Base-by-base conservation (phyloP, 2,797 vertebrate genomes). In the Microchirus variegatus region DNA sequence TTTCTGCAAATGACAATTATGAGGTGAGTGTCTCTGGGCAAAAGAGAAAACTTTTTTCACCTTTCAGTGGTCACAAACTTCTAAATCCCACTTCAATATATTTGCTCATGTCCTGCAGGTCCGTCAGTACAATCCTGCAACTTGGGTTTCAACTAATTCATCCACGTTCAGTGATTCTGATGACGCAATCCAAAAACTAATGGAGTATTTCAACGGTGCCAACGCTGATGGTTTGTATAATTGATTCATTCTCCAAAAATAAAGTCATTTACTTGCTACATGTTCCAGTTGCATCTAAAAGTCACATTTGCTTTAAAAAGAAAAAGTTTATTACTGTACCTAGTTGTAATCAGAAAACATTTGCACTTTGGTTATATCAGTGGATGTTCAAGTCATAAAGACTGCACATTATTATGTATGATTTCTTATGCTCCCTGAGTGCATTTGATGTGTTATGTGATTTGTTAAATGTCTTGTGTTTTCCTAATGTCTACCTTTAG, bases 1-100 rank as follows among this genome's bases (percentile, higher is more conserved):
- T 90, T 40, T 94, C 91, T 69, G 2, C 64, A 4, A 85, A 55
- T 8, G 12, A 58, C 0, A 11, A 57, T 0, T 93, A 89, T 55
- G 85, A 94, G 87, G 93, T 93, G 52, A 87, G 86, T 44, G 31
- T 6, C 9, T 67, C 18, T 22, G 9, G 22, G n/a, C 9, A 13
- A 7, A 1, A 52, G 18, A 47, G 8, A 50, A 43, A 54, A 0
- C 0, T 13, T 51, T 31, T 31, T 56, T 51, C 13, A 44, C 15
- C 17, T 22, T 53, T 48, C 15, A 42, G 26, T 0, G 11, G 14
- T 2, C 19, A 57, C 5, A 50, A 59, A 42, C 40, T 14, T 54
- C n/a, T 1, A 35, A 67, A 40, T 6, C n/a, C 38, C 8, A 63
- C 3, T 11, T 4, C 26, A 15, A 7, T 6, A 0, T 66, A 10